Percentiles rank a stretch among this genome's conserved stretches.
These are phyloP conservation scores for Heterodera carotae DNA, from an alignment of 1,140 invertebrate genomes.

Conservation along the genomic window DNA sequence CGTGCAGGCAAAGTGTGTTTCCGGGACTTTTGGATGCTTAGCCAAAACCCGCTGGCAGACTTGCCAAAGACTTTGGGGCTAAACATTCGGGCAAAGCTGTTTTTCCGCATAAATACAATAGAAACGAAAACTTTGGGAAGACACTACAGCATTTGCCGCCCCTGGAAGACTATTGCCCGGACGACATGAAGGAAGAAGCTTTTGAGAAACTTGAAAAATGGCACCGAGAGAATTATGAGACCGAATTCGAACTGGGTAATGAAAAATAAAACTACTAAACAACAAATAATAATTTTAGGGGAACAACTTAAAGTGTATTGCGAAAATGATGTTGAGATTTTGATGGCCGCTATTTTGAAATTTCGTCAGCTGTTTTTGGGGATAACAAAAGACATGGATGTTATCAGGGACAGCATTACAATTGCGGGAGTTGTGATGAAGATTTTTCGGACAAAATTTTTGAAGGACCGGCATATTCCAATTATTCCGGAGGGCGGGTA, in stretches of 20 bases:
- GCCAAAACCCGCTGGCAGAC: neutral
- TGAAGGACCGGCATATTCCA: slow-evolving; percentile 3
- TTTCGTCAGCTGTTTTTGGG: slow-evolving; percentile 7
- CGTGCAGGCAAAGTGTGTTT: too few relatives aligned
- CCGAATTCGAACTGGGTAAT: neutral
- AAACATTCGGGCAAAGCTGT: neutral
- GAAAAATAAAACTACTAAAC: neutral
- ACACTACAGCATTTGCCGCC: neutral
- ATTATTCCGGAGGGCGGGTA: slow-evolving; percentile 17
- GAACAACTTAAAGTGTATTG: slow-evolving; percentile 1
- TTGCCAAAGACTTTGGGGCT: too few relatives aligned
- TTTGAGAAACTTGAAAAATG: neutral
- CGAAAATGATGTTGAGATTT: slow-evolving; percentile 7
- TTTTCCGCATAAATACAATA: too few relatives aligned
- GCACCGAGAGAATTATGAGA: neutral
- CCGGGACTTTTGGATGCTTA: too few relatives aligned
- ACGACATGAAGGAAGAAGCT: neutral
- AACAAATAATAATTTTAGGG: neutral
- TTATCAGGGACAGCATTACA: neutral
- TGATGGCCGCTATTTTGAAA: slow-evolving; percentile 4
- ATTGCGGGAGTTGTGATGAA: slow-evolving; percentile 19
- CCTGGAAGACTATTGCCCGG: neutral
- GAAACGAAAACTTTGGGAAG: neutral
- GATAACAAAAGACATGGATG: slow-evolving; percentile 4
- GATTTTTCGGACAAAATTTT: neutral